Evolutionary conservation across 2,113 vertebrate species (phyloP).

Genomic region (Centropristis striata): DNA sequence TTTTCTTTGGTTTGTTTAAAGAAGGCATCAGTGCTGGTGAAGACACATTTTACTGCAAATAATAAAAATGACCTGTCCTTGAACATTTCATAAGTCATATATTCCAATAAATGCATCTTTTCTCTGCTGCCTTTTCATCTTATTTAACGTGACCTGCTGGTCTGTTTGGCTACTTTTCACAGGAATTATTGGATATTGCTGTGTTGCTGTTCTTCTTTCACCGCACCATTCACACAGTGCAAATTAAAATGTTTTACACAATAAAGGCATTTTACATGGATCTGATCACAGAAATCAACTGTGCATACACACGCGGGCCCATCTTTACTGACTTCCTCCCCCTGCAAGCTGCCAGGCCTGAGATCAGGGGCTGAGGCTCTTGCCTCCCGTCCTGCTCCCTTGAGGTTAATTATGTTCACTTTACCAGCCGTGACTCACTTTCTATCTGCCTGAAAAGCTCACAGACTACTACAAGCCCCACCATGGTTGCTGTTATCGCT

Average conservation of each 20-base stretch:
- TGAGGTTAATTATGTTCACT: slow-evolving; percentile 85
- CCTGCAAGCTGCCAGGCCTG: slow-evolving; percentile 47
- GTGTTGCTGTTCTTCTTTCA: neutral
- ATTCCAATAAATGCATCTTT: neutral
- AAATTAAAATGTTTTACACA: slow-evolving; percentile 4
- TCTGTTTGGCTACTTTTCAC: neutral
- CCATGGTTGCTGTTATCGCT: slow-evolving; percentile 62
- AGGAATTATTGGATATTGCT: neutral
- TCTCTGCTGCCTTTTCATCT: slow-evolving; percentile 12
- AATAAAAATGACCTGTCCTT: neutral
- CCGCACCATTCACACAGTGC: neutral
- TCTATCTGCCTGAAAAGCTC: slow-evolving; percentile 61
- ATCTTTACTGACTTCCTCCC: slow-evolving; percentile 39
- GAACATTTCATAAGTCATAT: neutral
- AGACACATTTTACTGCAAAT: neutral
- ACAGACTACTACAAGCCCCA: slow-evolving; percentile 44
- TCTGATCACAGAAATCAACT: neutral
- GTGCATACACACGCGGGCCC: neutral
- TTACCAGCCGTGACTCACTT: slow-evolving; percentile 78
- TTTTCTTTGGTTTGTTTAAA: neutral
- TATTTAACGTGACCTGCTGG: neutral
- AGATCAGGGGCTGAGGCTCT: slow-evolving; percentile 65
- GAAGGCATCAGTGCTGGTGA: too few relatives aligned
- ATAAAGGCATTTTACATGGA: neutral
- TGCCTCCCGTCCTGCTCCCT: slow-evolving; percentile 73